Conservation (phyloP, 2,797 vertebrate species). For the Etheostoma perlongum region DNA sequence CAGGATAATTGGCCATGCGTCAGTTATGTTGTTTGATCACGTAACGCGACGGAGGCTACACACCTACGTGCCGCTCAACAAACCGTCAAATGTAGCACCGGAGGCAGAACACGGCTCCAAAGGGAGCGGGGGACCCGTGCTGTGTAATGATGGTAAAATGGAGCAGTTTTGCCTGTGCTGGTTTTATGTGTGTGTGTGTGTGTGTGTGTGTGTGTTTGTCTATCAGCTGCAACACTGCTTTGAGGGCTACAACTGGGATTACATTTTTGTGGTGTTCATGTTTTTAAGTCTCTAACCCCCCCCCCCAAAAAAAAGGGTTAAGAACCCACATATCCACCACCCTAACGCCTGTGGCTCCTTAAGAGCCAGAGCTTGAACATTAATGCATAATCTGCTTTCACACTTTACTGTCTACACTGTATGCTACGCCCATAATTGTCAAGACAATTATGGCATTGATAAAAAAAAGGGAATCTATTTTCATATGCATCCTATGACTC, state of each 20-base stretch:
- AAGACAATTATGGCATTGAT: constrained; percentile 74
- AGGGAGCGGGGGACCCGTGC: constrained; percentile 83
- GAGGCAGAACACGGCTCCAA: constrained; percentile 84
- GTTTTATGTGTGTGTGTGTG: constrained; percentile 56
- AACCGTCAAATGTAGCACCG: constrained; percentile 87
- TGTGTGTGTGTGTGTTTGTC: neutral
- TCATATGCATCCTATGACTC: constrained; percentile 74
- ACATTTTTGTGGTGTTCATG: constrained; percentile 76
- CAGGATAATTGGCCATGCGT: constrained; percentile 85
- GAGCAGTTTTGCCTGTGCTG: constrained; percentile 79
- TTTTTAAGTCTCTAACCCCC: constrained; percentile 51
- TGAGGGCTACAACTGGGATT: constrained; percentile 80
- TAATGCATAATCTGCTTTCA: constrained; percentile 78
- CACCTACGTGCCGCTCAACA: constrained; percentile 84
- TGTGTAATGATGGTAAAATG: constrained; percentile 85
- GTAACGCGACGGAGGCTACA: constrained; percentile 80
- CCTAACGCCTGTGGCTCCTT: constrained; percentile 66
- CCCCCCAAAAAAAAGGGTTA: constrained; percentile 43
- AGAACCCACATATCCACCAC: constrained; percentile 59
- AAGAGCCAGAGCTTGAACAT: constrained; percentile 67
- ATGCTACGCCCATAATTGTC: constrained; percentile 74
- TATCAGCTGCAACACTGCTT: constrained; percentile 75
- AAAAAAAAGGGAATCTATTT: constrained; percentile 66
- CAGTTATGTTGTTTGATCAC: constrained; percentile 84
- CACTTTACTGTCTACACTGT: constrained; percentile 73